Evolutionary conservation across 1,140 invertebrate species (phyloP).

Genomic region (Lordiphosa mommai): DNA sequence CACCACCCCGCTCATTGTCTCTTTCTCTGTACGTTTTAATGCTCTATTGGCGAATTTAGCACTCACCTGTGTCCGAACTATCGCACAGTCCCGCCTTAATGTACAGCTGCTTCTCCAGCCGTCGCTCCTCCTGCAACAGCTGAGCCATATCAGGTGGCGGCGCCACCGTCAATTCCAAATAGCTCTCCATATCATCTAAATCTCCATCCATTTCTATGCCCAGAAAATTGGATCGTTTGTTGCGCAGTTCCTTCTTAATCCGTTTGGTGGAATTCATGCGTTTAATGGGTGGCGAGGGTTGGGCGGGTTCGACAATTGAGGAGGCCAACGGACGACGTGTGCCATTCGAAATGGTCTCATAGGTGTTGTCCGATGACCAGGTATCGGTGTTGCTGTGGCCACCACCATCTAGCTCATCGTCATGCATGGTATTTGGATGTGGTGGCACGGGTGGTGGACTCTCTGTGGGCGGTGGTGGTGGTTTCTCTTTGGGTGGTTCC

Average conservation of each 20-base stretch:
- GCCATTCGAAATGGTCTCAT: constrained; percentile 66
- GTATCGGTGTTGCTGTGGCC: constrained; percentile 50
- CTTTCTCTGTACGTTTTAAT: constrained; percentile 35
- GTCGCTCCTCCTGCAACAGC: constrained; percentile 88
- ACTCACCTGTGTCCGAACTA: constrained; percentile 77
- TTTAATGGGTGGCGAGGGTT: constrained; percentile 82
- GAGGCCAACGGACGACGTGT: constrained; percentile 47
- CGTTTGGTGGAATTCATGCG: constrained; percentile 90
- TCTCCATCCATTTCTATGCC: constrained; percentile 86
- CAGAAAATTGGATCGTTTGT: constrained; percentile 91
- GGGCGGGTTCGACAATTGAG: constrained; percentile 25
- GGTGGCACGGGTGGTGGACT: constrained; percentile 63
- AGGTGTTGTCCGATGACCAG: constrained; percentile 72
- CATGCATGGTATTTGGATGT: constrained; percentile 1
- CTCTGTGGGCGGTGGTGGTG: constrained; percentile 89
- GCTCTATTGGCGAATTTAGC: constrained; percentile 32
- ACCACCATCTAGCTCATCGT: constrained; percentile 49
- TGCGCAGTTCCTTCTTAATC: constrained; percentile 91
- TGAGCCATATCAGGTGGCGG: constrained; percentile 90
- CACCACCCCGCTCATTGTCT: constrained; percentile 9
- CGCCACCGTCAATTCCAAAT: constrained; percentile 84
- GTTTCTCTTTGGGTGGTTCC: constrained; percentile 91
- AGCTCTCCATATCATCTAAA: constrained; percentile 84
- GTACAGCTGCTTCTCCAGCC: constrained; percentile 87
- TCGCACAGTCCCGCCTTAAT: constrained; percentile 83